These are phyloP conservation scores for Oreochromis grahami DNA, from an alignment of 2,797 vertebrate genomes.

Conservation along the genomic window DNA sequence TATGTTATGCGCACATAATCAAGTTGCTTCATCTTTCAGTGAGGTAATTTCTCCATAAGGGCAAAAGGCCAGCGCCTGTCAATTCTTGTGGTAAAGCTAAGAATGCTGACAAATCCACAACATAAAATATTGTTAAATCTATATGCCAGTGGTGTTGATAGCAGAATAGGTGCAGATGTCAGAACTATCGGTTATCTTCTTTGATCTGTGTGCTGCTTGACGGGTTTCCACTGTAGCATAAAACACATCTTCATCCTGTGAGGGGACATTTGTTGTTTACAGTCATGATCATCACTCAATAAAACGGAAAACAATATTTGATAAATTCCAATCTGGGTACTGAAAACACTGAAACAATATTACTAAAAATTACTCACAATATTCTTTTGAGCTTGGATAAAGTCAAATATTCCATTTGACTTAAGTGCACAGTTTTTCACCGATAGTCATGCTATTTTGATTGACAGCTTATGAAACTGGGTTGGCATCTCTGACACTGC, in stretches of 20 bases:
- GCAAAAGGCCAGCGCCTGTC: rapidly evolving
- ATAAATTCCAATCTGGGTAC: not conserved
- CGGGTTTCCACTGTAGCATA: not conserved
- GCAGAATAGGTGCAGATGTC: not conserved
- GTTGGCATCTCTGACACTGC: not conserved
- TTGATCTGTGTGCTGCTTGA: not conserved
- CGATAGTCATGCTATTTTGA: not conserved
- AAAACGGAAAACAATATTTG: not conserved
- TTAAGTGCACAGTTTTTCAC: not conserved
- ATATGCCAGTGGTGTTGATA: not conserved
- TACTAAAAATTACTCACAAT: not conserved
- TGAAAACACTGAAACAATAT: not conserved
- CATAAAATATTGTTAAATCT: not conserved
- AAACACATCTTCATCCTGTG: not conserved
- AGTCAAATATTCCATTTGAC: not conserved
- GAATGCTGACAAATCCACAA: not conserved
- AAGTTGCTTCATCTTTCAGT: not conserved
- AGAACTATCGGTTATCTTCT: not conserved
- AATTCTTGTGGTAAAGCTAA: not conserved
- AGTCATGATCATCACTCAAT: not conserved
- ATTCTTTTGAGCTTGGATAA: not conserved
- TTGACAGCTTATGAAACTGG: not conserved
- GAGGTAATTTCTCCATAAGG: not conserved
- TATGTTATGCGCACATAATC: not conserved
- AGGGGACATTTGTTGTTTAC: not conserved